A percentile compares a stretch with the other conserved stretches of the same genome.
These are phyloP conservation scores for Tenthredo mesomela DNA, from an alignment of 2,888 invertebrate genomes.

Conservation along the genomic window DNA sequence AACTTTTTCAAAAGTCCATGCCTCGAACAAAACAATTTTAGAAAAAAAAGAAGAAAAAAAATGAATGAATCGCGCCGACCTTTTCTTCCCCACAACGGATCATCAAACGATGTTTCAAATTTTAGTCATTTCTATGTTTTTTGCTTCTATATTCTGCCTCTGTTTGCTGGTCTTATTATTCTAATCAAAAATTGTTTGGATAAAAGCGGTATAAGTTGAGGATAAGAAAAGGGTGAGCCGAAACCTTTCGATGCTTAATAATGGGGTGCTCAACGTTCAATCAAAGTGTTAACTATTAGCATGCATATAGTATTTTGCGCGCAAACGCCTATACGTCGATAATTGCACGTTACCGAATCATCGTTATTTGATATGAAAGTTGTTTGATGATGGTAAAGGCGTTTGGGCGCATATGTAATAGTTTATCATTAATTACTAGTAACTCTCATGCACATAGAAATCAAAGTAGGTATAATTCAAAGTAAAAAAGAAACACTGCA, in stretches of 20 bases:
- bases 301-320: background rate
- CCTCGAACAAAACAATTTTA: constrained; percentile 1
- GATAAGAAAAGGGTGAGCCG: background rate
- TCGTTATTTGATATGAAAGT: background rate
- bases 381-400: background rate
- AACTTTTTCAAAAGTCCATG: constrained; percentile 27
- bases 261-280: constrained; percentile 25
- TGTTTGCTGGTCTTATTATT: background rate
- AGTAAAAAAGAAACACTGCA: constrained; percentile 25
- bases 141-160: background rate
- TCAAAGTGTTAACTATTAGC: constrained; percentile 10
- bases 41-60: background rate
- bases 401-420: constrained; percentile 2
- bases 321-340: background rate
- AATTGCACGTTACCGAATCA: background rate
- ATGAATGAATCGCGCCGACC: background rate
- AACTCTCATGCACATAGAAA: constrained; percentile 13
- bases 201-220: background rate
- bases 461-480: constrained; percentile 37
- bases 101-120: background rate
- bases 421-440: background rate
- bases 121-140: background rate
- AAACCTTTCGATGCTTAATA: constrained; percentile 4
- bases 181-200: background rate
- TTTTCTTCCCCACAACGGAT: constrained; percentile 9